Evolutionary conservation across 2,888 invertebrate species (phyloP).

Genomic region (Calliphora vomitoria): DNA sequence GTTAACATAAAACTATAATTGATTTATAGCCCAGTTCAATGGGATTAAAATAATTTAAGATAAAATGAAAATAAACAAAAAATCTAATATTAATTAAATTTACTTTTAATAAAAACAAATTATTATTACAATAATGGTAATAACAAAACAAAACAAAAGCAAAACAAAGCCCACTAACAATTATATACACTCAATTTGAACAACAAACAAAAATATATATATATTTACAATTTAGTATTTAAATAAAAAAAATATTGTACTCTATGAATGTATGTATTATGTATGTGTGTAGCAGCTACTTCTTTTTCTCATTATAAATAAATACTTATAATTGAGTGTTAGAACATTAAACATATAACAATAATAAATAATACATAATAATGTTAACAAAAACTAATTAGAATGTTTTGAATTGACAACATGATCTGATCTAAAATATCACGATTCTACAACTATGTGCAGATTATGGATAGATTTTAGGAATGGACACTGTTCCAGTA

Average conservation of each 20-base stretch:
- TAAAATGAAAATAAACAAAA: conserved; percentile 12
- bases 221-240: conserved; percentile 67
- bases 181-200: conserved; percentile 60
- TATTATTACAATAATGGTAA: conserved; percentile 44
- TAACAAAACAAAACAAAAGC: conserved; percentile 32
- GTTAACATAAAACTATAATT: conserved; percentile 83
- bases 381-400: neutral
- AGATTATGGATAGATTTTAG: no score
- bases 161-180: conserved; percentile 60
- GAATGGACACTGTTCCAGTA: no score
- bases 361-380: conserved; percentile 40
- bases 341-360: conserved; percentile 33
- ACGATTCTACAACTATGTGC: no score
- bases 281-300: conserved; percentile 66
- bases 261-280: conserved; percentile 27
- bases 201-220: conserved; percentile 21
- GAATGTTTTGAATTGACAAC: neutral
- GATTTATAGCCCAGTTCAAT: conserved; percentile 83
- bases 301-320: conserved; percentile 19
- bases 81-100: conserved; percentile 48
- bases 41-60: conserved; percentile 78
- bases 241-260: conserved; percentile 14
- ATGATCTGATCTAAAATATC: no score
- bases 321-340: conserved; percentile 53
- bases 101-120: conserved; percentile 37